These are phyloP conservation scores for Glomeris maerens DNA, from an alignment of 1,140 invertebrate species.

Conservation along the genomic window DNA sequence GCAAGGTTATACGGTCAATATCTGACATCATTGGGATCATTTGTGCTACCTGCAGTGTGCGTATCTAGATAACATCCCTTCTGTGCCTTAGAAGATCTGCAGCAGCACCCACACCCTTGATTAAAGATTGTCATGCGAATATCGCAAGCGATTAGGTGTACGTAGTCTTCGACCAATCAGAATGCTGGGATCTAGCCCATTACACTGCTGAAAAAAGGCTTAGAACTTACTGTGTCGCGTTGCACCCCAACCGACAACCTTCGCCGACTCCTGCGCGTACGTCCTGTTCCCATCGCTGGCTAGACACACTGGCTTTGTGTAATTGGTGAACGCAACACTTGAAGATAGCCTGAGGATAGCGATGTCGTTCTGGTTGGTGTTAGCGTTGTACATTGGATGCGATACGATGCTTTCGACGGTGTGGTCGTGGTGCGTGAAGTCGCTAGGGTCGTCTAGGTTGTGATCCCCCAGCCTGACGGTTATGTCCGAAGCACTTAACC, in stretches of 20 bases:
- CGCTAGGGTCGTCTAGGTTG: not conserved
- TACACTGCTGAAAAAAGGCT: not conserved
- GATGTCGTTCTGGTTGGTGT: constrained; percentile 22
- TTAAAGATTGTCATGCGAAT: too few species aligned
- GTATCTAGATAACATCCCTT: too few species aligned
- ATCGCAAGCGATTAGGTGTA: too few species aligned
- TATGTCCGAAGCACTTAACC: not conserved
- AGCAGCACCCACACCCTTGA: too few species aligned
- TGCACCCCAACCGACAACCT: constrained; percentile 72
- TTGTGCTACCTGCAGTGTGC: too few species aligned
- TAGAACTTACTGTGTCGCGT: constrained; percentile 24
- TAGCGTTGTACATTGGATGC: constrained; percentile 35
- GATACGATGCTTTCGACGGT: constrained; percentile 27
- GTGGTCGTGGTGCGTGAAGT: constrained; percentile 10
- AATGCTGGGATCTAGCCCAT: too few species aligned
- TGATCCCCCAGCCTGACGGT: constrained; percentile 4
- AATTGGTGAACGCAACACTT: constrained; percentile 36
- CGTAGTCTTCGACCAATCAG: too few species aligned
- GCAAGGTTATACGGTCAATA: too few species aligned
- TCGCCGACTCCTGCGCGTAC: constrained; percentile 51
- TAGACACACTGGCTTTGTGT: constrained; percentile 48
- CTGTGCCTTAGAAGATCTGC: too few species aligned
- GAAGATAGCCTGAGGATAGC: constrained; percentile 16
- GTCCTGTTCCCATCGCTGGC: constrained; percentile 23
- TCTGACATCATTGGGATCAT: too few species aligned